Evolutionary conservation across 2,113 vertebrate genomes (phyloP), one percentile per base, ranked within the genome.

Genomic region (Passerina amoena): DNA sequence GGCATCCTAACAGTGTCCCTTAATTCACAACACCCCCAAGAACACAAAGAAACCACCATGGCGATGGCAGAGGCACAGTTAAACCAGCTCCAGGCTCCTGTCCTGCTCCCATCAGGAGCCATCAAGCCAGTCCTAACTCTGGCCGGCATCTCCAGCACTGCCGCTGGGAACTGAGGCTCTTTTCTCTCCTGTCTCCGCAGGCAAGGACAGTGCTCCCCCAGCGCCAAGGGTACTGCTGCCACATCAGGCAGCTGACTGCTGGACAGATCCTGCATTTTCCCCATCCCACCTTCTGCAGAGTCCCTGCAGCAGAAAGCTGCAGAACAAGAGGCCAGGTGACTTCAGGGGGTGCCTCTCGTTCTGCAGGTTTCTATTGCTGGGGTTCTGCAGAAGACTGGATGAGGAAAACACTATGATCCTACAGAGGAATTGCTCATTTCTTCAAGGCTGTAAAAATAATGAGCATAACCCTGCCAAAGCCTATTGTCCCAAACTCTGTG

Each of bases 201-300:
- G 97, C 97, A 97, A 97, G 96, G 97, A 95, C 95, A 2, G 47
- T 70, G 89, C n/a, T 90, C 47, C 69, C 72, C 90, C 57, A 70
- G 86, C 77, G 86, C 75, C 83, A 96, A 97, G 95, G 94, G 82
- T 72, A 95, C 71, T 2, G 6, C 78, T 76, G 90, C 88, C 91
- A 81, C 14, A 8, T 82, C 86, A 81, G 54, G 31, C 3, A 0
- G 53, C 76, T 78, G 78, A 35, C 71, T 92, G 91, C 75, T 35
- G 40, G 42, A 57, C 10, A 11, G 72, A 66, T 53, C 48, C 60
- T 11, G 24, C 44, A 3, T 73, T 61, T 54, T 24, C 22, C n/a
- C 31, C 44, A 11, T 54, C 45, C 19, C 47, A 6, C 24, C 48
- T 83, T 66, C 54, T 42, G 56, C 64, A 61, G 63, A 78, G 37